Base-by-base conservation (phyloP, 2,113 vertebrate genomes). In the Platichthys stellatus region DNA sequence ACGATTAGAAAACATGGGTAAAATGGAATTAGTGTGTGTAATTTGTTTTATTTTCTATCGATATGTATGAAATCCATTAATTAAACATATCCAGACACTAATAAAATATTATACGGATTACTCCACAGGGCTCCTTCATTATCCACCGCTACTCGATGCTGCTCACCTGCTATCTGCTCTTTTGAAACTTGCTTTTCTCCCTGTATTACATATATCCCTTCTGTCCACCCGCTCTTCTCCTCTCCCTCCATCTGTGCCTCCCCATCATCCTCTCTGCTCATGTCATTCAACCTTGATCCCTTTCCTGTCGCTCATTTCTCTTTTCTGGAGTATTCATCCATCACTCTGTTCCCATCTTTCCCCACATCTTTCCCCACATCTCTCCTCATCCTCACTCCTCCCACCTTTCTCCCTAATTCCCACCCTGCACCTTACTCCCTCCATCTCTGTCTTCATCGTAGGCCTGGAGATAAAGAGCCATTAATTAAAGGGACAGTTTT, bases 401-500 rank as follows among this genome's bases (percentile, higher is more conserved):
- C 69, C 12, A 51, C 35, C 61, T 74, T 78, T 66, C 69, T 54
- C 35, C 59, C 35, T 62, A 81, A 82, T 81, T 65, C 58, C 66
- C 57, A 54, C 45, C 35, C 28, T 40, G 10, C 38, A n/a, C 5
- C 14, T 67, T 40, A 21, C 58, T 64, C 67, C 43, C 56, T 79
- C 72, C 47, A 65, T 86, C 69, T 86, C 73, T 69, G 75, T 79
- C 84, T 80, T 75, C 69, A 82, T 77, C 10, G 28, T 59, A 74
- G 64, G 84, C 76, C 70, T 45, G 14, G 45, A 80, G 78, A 90
- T 87, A 83, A 81, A 88, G 73, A 71, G 63, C 64, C 80, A 88
- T 92, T 91, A 87, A 92, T 92, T 90, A 89, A 88, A 89, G 82
- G 83, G 88, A 91, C 84, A 82, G 59, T 81, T 90, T 63, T 88